A percentile compares a stretch with the other conserved stretches of the same genome.
These are phyloP conservation scores for Burhinus bistriatus DNA, from an alignment of 2,113 vertebrate species.

Conservation along the genomic window DNA sequence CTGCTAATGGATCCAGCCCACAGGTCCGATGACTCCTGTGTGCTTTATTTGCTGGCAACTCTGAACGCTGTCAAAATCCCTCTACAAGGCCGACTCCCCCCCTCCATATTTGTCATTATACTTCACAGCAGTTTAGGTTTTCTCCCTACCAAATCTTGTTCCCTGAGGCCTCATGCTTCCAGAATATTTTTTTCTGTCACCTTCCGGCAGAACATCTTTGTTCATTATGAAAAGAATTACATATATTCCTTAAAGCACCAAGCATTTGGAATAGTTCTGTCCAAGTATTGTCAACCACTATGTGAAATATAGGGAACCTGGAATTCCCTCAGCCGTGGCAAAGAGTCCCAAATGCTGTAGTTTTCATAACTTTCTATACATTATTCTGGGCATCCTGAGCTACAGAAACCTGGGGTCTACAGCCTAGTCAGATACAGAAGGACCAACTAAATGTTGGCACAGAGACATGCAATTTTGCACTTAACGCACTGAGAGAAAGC, in stretches of 20 bases:
- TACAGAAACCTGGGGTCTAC: not conserved
- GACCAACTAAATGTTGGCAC: not conserved
- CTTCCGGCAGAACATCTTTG: not conserved
- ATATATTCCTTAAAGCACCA: not conserved
- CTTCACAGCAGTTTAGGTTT: not conserved
- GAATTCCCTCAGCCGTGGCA: not conserved
- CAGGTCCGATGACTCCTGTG: not conserved
- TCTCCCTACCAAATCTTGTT: not conserved
- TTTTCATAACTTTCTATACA: not conserved
- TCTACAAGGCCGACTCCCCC: not conserved
- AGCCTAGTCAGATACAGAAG: not conserved
- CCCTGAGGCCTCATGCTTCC: not conserved
- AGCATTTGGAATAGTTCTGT: not conserved
- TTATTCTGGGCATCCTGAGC: not conserved
- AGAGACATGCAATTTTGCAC: not conserved
- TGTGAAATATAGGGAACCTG: not conserved
- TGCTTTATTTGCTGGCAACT: not conserved
- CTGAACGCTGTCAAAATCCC: not conserved
- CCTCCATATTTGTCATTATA: not conserved
- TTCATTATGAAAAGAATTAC: not conserved
- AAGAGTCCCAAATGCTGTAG: not conserved
- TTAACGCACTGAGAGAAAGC: not conserved
- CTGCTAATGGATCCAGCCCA: not conserved
- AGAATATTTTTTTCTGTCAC: not conserved
- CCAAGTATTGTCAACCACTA: not conserved